Base-by-base conservation (phyloP, 2,113 vertebrate species). In the Nanger granti region DNA sequence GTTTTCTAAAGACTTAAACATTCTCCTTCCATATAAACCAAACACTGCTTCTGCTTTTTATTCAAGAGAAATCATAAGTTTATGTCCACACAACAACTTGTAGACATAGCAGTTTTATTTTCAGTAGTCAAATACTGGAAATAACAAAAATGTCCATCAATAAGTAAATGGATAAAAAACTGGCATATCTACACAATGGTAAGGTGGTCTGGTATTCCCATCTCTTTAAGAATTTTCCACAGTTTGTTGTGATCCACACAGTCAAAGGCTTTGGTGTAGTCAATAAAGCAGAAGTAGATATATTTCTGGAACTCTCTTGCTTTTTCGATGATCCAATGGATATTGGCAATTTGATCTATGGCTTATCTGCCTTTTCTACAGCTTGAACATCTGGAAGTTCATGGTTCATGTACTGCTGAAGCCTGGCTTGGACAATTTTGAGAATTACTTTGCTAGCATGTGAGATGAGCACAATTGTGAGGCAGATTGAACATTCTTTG, bases 341-440 rank as follows among this genome's bases (percentile, higher is more conserved):
- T 69, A n/a, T 37, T 69, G 66, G 66, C n/a, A 22, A 69, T 37
- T 69, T 37, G 66, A 69, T 69, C 8, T 69, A 37, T 22, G 66
- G 66, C 18, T 37, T 22, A 9, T 69, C 34, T 69, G 66, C 66
- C 66, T 69, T 69, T 37, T 37, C 66, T 69, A 37, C 8, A 69
- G 66, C 34, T 37, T 69, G 66, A 69, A 37, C 34, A 69, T 11
- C 66, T 69, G 18, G 64, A 69, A 37, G 66, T 69, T 69, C 18
- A 37, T 0, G 0, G 66, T 69, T 69, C n/a, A 69, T 1, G 2
- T 69, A 37, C n/a, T 37, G 1, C 11, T 37, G 9, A 69, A 69
- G 66, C 18, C 18, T 69, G 66, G 66, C 34, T 69, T 69, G n/a
- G 66, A 69, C n/a, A 69, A 69, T 22, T 69, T 69, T 69, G 66